Base-by-base conservation (phyloP, 2,113 vertebrate genomes). In the Halcyon senegalensis region DNA sequence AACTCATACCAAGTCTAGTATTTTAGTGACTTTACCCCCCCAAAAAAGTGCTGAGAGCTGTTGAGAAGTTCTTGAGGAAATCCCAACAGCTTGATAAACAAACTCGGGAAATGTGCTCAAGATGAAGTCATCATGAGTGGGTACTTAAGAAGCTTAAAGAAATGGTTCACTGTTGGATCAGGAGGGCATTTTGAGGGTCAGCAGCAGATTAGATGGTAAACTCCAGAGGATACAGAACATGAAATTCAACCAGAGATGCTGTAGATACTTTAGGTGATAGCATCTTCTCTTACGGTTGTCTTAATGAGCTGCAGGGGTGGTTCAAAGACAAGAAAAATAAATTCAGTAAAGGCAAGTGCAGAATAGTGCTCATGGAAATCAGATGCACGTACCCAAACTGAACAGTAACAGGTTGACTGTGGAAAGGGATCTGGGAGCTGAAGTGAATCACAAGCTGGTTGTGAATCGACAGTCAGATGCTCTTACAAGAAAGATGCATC, bases 1-100 rank as follows among this genome's bases (percentile, higher is more conserved):
- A 70, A 63, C 72, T 90, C 41, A 30, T 33, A 77, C 13, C 19
- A 55, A 53, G 30, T 35, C 50, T 81, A 66, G 7, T 62, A 46
- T 84, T 92, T 56, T 17, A 60, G 67, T 92, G 75, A 51, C 59
- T 84, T 89, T 56, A 70, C 37, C 7, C 48, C 44, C 5, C 59
- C 62, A 84, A 67, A 67, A 76, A 84, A 87, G 64, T 64, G 51
- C 10, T 24, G 48, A 89, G 89, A 82, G 56, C 56, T 76, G 35
- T 69, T 24, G 63, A 85, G 67, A 44, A 50, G 41, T 89, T 96
- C 59, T 94, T 51, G 59, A 88, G 93, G 56, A 92, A 92, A 63
- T 88, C 68, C 37, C 0, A 3, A 59, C 31, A 70, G 59, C 76
- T 67, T 2, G 4, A 53, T 83, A 92, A 92, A 86, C 55, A 84